phyloP scores from a whole-genome alignment of 1,140 invertebrate species.

The Bombus difficillimus region DNA sequence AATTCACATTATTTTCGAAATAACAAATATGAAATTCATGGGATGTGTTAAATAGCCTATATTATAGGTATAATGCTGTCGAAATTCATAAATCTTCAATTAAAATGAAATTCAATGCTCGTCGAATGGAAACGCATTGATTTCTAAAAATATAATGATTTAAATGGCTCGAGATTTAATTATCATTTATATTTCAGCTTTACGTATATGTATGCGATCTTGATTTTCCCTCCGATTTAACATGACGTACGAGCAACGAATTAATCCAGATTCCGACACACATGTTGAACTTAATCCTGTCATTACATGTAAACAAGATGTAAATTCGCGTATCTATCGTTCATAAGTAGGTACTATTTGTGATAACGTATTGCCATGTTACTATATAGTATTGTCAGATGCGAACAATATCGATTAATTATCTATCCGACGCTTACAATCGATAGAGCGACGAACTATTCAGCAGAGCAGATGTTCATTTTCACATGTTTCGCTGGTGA shows the following conservation, averaged over 20 bases:
- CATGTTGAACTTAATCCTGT: constrained; percentile 2
- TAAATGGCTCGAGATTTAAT: no score
- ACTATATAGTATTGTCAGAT: neutral
- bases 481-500: no score
- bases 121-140: neutral
- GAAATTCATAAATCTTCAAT: neutral
- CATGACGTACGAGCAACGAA: neutral
- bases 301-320: constrained; percentile 10
- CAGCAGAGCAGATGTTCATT: no score
- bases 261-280: constrained; percentile 11
- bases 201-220: neutral
- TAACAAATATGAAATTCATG: no score
- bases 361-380: neutral
- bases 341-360: neutral
- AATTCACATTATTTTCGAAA: no score
- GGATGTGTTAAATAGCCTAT: neutral
- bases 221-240: neutral
- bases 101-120: neutral
- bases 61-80: neutral
- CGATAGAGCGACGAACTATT: no score
- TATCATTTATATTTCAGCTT: neutral
- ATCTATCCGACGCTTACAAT: no score
- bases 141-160: neutral
- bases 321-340: constrained; percentile 20
- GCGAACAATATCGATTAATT: no score